These are phyloP conservation scores for Pocillopora grandis DNA, from an alignment of 92 coral and sea anemone species.

Conservation along the genomic window DNA sequence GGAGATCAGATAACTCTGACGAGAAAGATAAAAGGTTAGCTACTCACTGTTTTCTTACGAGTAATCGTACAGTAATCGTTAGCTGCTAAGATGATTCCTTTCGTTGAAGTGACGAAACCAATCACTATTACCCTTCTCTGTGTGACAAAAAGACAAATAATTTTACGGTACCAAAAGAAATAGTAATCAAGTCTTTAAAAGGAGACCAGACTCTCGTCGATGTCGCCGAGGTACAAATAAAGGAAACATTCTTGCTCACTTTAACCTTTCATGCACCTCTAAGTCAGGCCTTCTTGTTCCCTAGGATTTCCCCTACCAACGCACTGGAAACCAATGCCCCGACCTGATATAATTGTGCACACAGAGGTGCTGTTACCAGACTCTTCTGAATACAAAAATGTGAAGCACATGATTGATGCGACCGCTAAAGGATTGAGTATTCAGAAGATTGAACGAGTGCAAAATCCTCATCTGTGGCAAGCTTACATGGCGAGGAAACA, in stretches of 20 bases:
- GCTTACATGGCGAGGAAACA: constrained; percentile 66
- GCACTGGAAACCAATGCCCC: constrained; percentile 53
- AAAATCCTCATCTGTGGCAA: constrained; percentile 72
- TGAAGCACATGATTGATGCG: constrained; percentile 28
- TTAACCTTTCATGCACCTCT: background rate
- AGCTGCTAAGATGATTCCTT: background rate
- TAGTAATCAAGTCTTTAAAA: too few relatives aligned
- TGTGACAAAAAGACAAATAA: too few relatives aligned
- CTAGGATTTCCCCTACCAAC: constrained; percentile 37
- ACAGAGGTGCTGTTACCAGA: constrained; percentile 10
- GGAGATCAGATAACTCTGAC: constrained; percentile 1
- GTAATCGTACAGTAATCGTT: background rate
- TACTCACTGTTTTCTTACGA: background rate
- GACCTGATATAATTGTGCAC: constrained; percentile 7
- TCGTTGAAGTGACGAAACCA: too few relatives aligned
- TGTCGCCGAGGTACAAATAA: background rate
- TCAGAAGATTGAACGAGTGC: constrained; percentile 68
- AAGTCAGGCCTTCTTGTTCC: background rate
- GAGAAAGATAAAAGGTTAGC: constrained; percentile 40
- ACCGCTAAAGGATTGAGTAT: constrained; percentile 44
- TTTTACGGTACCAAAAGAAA: too few relatives aligned
- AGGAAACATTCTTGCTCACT: background rate
- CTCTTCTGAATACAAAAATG: constrained; percentile 62
- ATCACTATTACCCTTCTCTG: too few relatives aligned
- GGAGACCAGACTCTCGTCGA: background rate